These are phyloP conservation scores for Atherinomorus stipes DNA, from an alignment of 2,113 vertebrate genomes.

Conservation along the genomic window DNA sequence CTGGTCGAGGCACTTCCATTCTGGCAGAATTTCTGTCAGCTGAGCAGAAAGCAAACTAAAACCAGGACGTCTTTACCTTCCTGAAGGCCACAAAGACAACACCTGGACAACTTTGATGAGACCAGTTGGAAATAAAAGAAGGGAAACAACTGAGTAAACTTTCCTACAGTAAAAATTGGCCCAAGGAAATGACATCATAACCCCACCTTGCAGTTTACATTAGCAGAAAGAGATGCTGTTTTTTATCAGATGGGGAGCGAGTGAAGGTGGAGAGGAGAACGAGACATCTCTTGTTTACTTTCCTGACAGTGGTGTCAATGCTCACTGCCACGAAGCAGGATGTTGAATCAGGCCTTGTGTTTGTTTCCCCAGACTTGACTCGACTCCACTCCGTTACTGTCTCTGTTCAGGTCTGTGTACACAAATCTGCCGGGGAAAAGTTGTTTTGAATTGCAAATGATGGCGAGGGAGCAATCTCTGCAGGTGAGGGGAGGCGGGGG, in stretches of 20 bases:
- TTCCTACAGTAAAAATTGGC: no score
- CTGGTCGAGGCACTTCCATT: background rate
- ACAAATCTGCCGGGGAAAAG: slow-evolving; percentile 27
- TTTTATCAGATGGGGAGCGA: slow-evolving; percentile 4
- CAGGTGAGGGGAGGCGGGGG: background rate
- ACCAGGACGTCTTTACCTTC: background rate
- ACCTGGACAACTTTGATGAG: background rate
- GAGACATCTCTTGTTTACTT: slow-evolving; percentile 40
- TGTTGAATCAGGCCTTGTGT: slow-evolving; percentile 51
- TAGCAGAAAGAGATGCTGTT: background rate
- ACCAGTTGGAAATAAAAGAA: background rate
- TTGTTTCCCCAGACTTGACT: slow-evolving; percentile 29
- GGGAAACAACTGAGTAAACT: background rate
- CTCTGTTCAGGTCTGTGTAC: slow-evolving; percentile 48
- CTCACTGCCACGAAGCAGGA: slow-evolving; percentile 4
- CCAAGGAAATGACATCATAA: background rate
- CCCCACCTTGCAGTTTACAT: background rate
- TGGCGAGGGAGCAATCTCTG: background rate
- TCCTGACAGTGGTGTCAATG: slow-evolving; percentile 28
- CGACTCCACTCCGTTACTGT: slow-evolving; percentile 18
- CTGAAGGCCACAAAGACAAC: background rate
- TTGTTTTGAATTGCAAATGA: slow-evolving; percentile 62
- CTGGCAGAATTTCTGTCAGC: background rate
- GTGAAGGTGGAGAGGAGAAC: slow-evolving; percentile 14
- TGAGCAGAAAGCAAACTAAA: background rate